A percentile compares a stretch with the other conserved stretches of the same genome.
phyloP scores from a whole-genome alignment of 2,888 invertebrate species.

The Hyppa rectilinea region DNA sequence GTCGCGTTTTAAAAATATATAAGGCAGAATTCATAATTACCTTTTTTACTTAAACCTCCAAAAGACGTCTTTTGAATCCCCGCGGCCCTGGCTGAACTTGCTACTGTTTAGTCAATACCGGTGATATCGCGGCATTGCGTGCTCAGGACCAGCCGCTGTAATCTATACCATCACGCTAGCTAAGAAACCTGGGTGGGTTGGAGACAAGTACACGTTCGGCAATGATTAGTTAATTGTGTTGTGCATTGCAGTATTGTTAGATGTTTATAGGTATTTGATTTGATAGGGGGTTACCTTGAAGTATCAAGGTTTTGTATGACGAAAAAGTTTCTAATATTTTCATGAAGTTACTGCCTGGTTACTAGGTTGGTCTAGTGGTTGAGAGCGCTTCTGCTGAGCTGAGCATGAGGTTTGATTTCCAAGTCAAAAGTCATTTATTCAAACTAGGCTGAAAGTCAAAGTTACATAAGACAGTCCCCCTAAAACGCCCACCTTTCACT shows the following conservation, averaged over 20 bases:
- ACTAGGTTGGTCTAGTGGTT: no score
- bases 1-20: neutral
- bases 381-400: no score
- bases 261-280: neutral
- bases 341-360: no score
- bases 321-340: no score
- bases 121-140: conserved; percentile 43
- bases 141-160: conserved; percentile 6
- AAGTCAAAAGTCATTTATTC: no score
- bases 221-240: conserved; percentile 27
- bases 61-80: conserved; percentile 4
- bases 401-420: no score
- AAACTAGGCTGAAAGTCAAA: no score
- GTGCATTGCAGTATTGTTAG: conserved; percentile 30
- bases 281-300: neutral
- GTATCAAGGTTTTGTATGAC: conserved; percentile 5
- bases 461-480: no score
- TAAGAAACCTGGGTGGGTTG: conserved; percentile 6
- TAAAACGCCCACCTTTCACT: no score
- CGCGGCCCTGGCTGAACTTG: neutral
- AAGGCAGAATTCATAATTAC: neutral
- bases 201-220: conserved; percentile 6
- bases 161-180: conserved; percentile 33
- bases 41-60: neutral
- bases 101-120: conserved; percentile 29